These are phyloP conservation scores for Drosophila nannoptera DNA, from an alignment of 1,140 invertebrate genomes.

Conservation along the genomic window DNA sequence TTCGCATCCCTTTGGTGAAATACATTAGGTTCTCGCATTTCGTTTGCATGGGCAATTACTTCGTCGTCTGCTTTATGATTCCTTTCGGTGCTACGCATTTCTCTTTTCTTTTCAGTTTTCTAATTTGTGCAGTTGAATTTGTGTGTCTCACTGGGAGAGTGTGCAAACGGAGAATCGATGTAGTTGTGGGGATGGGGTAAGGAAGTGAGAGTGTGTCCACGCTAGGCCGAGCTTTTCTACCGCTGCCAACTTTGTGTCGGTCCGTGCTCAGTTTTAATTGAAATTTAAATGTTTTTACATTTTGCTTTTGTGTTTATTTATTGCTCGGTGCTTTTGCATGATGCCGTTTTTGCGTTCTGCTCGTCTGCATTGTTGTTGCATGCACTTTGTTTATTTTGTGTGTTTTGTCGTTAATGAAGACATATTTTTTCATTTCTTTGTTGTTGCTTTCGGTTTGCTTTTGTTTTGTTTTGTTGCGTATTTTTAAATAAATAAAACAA, in stretches of 20 bases:
- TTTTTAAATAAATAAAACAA: conserved; percentile 76
- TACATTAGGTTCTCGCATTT: conserved; percentile 45
- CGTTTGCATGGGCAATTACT: conserved; percentile 63
- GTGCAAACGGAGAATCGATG: neutral
- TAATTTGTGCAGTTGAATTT: conserved; percentile 58
- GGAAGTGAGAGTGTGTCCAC: conserved; percentile 43
- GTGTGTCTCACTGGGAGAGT: neutral
- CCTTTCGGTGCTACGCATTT: conserved; percentile 52
- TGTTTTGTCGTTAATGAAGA: conserved; percentile 71
- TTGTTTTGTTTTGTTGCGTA: conserved; percentile 31
- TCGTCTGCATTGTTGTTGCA: conserved; percentile 61
- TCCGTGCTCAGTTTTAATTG: conserved; percentile 61
- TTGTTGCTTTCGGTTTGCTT: neutral
- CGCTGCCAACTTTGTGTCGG: conserved; percentile 32
- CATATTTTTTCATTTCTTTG: conserved; percentile 71
- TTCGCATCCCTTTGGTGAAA: conserved; percentile 17
- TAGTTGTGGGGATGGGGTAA: neutral
- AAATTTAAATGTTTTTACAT: conserved; percentile 77
- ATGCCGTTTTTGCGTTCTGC: conserved; percentile 34
- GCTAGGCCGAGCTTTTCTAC: conserved; percentile 50
- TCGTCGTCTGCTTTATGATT: conserved; percentile 37
- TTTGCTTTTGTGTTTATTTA: conserved; percentile 69
- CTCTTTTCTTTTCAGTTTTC: conserved; percentile 54
- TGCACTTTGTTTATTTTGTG: conserved; percentile 31
- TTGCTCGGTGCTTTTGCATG: conserved; percentile 45